phyloP scores from a whole-genome alignment of 2,113 vertebrate species.

The Todiramphus saurophagus region DNA sequence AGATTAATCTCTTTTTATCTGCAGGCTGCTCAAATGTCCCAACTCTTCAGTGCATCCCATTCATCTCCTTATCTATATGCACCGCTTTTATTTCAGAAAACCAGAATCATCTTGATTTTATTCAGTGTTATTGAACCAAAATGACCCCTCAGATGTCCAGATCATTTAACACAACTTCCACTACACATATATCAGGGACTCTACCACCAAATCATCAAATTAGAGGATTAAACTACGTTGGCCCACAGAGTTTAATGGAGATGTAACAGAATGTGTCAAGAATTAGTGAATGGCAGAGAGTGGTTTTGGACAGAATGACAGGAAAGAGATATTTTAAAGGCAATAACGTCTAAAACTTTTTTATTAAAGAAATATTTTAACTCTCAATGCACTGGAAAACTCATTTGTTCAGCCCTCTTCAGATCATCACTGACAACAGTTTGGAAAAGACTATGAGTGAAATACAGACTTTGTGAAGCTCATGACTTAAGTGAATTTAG shows the following conservation, averaged over 20 bases:
- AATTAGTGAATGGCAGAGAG: background rate
- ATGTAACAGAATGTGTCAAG: background rate
- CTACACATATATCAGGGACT: background rate
- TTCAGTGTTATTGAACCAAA: background rate
- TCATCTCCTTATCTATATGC: background rate
- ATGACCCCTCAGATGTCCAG: background rate
- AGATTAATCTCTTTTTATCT: background rate
- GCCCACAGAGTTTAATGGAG: background rate
- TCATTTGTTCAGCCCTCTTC: background rate
- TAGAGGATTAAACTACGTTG: background rate
- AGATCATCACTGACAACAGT: background rate
- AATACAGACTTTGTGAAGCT: background rate
- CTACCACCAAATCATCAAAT: background rate
- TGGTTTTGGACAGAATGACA: background rate
- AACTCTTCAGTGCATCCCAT: background rate
- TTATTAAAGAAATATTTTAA: background rate
- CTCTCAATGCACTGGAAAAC: background rate
- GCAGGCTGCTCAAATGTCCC: background rate
- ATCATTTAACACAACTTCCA: background rate
- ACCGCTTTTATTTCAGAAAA: background rate
- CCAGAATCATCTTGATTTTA: background rate
- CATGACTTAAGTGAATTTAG: background rate
- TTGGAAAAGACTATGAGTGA: background rate
- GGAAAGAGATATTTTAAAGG: background rate
- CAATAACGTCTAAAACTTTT: background rate